phyloP scores from a whole-genome alignment of 2,888 invertebrate genomes.

The Heliconius erato region DNA sequence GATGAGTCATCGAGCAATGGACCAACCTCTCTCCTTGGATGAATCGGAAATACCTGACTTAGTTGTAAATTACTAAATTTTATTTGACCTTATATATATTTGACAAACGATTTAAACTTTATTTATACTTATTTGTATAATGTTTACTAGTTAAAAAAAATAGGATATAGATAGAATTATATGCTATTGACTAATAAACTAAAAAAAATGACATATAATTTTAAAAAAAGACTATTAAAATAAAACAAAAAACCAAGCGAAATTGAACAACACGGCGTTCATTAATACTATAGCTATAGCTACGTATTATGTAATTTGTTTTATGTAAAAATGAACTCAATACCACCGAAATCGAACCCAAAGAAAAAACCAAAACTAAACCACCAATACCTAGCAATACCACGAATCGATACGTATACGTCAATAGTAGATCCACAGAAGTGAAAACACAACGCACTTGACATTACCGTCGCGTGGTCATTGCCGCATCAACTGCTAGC shows the following conservation, averaged over 20 bases:
- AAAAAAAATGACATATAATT: too few relatives aligned
- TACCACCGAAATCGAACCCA: neutral
- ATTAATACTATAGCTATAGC: too few relatives aligned
- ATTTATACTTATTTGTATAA: neutral
- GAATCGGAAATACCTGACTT: constrained; percentile 41
- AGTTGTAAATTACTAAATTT: constrained; percentile 21
- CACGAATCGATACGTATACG: constrained; percentile 10
- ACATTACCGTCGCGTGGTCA: constrained; percentile 74
- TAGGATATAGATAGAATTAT: too few relatives aligned
- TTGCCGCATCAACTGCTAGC: constrained; percentile 65
- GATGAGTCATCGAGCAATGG: constrained; percentile 36
- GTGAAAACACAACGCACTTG: constrained; percentile 66
- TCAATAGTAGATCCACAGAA: constrained; percentile 28
- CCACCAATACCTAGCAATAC: neutral
- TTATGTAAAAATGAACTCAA: too few relatives aligned
- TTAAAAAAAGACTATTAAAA: too few relatives aligned
- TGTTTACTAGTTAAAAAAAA: too few relatives aligned
- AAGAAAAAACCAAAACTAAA: neutral
- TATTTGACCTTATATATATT: neutral
- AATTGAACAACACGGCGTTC: too few relatives aligned
- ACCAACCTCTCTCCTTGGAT: constrained; percentile 37
- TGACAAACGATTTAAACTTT: neutral
- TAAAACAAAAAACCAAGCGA: too few relatives aligned
- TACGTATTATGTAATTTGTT: too few relatives aligned
- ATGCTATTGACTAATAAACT: too few relatives aligned